phyloP scores from a whole-genome alignment of 2,888 invertebrate genomes.

The Agrochola circellaris region DNA sequence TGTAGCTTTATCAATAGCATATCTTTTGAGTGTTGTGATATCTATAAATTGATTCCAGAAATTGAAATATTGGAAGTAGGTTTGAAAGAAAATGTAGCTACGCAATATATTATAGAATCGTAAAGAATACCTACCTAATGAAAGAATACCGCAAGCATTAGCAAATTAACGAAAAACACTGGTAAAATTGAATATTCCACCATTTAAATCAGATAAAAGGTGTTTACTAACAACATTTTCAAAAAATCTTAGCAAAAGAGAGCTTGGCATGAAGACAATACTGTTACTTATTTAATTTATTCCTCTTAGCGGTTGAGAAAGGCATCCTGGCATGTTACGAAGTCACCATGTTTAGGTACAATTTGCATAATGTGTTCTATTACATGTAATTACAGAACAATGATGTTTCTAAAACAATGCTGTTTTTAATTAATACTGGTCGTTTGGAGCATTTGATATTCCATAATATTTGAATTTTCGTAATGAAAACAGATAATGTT shows the following conservation, averaged over 20 bases:
- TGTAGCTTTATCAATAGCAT: conserved; percentile 55
- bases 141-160: conserved; percentile 11
- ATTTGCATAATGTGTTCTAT: conserved; percentile 63
- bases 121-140: neutral
- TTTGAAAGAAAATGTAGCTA: conserved; percentile 1
- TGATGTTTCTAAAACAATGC: conserved; percentile 50
- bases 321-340: conserved; percentile 63
- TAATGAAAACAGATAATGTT: conserved; percentile 16
- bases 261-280: conserved; percentile 62
- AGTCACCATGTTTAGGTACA: conserved; percentile 59
- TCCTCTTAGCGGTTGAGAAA: conserved; percentile 65
- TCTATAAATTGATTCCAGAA: conserved; percentile 31
- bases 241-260: conserved; percentile 40
- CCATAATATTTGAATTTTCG: conserved; percentile 49
- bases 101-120: neutral
- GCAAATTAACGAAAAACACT: conserved; percentile 7
- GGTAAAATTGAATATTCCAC: conserved; percentile 19
- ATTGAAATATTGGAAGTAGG: conserved; percentile 29
- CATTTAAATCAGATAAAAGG: conserved; percentile 38
- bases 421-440: conserved; percentile 53
- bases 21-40: conserved; percentile 61
- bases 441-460: conserved; percentile 19
- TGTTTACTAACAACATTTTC: conserved; percentile 36
- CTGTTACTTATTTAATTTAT: conserved; percentile 67
- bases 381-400: conserved; percentile 55